A percentile compares a stretch with the other conserved stretches of the same genome.
These are phyloP conservation scores for Sinocyclocheilus anshuiensis DNA, from an alignment of 2,113 vertebrate species.

Conservation along the genomic window DNA sequence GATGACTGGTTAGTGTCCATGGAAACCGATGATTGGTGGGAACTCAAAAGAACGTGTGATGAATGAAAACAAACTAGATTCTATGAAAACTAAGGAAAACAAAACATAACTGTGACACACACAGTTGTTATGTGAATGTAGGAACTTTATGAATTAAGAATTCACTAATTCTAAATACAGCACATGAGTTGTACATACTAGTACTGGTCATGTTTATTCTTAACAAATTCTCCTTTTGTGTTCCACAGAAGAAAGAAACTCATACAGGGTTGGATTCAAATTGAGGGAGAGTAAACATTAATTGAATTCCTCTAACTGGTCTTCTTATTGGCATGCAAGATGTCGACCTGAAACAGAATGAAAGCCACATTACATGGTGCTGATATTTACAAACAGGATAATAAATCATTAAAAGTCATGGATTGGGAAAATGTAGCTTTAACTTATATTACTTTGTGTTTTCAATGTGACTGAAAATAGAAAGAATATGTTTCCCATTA, in stretches of 20 bases:
- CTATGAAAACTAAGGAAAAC: too few relatives aligned
- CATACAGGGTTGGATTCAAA: background rate
- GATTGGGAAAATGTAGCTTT: background rate
- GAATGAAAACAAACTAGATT: too few relatives aligned
- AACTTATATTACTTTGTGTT: background rate
- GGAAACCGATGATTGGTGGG: background rate
- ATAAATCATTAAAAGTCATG: background rate
- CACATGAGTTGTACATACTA: too few relatives aligned
- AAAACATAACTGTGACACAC: too few relatives aligned
- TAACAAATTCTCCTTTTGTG: background rate
- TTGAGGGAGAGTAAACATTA: background rate
- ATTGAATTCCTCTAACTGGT: background rate
- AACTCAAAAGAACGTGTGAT: too few relatives aligned
- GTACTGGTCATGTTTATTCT: too few relatives aligned
- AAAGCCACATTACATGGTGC: background rate
- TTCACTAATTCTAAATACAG: too few relatives aligned
- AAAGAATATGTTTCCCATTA: background rate
- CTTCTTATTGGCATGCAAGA: background rate
- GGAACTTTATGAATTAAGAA: too few relatives aligned
- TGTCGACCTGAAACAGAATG: background rate
- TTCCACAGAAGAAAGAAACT: conserved; percentile 2
- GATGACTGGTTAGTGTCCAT: too few relatives aligned
- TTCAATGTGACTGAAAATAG: background rate
- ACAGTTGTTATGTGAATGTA: too few relatives aligned
- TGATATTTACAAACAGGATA: background rate